These are phyloP conservation scores for Fragum whitleyi DNA, from an alignment of 2,888 invertebrate species.

Conservation along the genomic window DNA sequence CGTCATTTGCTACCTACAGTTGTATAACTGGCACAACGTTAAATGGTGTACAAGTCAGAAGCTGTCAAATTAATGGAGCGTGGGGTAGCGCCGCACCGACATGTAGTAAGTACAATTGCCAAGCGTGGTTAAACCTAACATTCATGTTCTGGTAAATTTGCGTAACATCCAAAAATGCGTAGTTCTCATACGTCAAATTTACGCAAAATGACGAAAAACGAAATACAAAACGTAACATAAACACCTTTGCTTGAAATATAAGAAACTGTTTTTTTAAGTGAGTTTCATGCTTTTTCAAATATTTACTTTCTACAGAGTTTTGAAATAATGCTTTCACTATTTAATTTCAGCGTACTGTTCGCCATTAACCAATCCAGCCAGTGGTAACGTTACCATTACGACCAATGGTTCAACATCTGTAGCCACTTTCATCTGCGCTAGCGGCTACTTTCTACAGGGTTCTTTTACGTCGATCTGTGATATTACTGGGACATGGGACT, in stretches of 20 bases:
- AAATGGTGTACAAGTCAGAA: conserved; percentile 31
- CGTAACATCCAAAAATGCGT: too few relatives aligned
- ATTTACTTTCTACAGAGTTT: too few relatives aligned
- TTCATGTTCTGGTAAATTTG: too few relatives aligned
- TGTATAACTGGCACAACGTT: conserved; percentile 41
- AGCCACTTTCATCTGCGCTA: conserved; percentile 23
- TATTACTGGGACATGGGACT: conserved; percentile 22
- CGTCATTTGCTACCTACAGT: conserved; percentile 39
- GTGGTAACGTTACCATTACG: conserved; percentile 32
- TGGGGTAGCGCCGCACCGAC: conserved; percentile 37
- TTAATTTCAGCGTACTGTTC: conserved; percentile 33
- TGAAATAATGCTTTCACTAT: too few relatives aligned
- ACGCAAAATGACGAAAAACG: too few relatives aligned
- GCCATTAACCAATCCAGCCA: conserved; percentile 7
- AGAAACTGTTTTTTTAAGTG: too few relatives aligned
- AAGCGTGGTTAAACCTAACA: too few relatives aligned
- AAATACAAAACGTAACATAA: too few relatives aligned
- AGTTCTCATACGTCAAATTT: too few relatives aligned
- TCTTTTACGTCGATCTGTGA: conserved; percentile 16
- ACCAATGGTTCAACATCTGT: conserved; percentile 11
- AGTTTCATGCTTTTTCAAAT: too few relatives aligned
- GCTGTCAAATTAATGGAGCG: conserved; percentile 33
- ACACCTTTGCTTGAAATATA: too few relatives aligned
- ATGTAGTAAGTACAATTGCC: conserved; percentile 34
- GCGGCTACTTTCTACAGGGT: conserved; percentile 30